Conservation (phyloP, 2,888 invertebrate species). For the Dicyrtoma fusca region DNA sequence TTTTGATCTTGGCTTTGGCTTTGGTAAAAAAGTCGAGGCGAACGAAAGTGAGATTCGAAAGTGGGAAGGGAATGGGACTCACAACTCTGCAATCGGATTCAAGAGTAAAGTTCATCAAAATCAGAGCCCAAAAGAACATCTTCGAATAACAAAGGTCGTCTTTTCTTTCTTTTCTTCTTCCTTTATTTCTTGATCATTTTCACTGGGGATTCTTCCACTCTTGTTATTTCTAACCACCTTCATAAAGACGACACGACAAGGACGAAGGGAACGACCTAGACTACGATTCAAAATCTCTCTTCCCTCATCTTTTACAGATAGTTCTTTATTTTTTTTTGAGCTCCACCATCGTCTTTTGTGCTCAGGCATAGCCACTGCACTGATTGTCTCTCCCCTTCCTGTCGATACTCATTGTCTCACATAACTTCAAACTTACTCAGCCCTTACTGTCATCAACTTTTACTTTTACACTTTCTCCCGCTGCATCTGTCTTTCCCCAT, state of each 20-base stretch:
- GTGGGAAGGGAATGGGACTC: no score
- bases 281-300: neutral
- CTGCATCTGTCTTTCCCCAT: no score
- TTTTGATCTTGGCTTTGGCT: no score
- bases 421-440: no score
- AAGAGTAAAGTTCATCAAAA: conserved; percentile 31
- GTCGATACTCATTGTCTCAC: no score
- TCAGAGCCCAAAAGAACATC: conserved; percentile 18
- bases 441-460: no score
- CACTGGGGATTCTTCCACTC: conserved; percentile 8
- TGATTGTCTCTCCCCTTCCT: no score
- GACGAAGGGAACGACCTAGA: neutral
- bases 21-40: no score
- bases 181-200: conserved; percentile 12
- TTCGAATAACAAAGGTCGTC: conserved; percentile 30
- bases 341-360: neutral
- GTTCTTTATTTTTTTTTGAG: neutral
- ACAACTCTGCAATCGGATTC: neutral
- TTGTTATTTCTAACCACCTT: conserved; percentile 4
- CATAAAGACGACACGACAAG: no score
- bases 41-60: no score
- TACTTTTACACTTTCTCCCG: no score
- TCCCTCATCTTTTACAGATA: neutral
- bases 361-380: no score
- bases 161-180: neutral